Evolutionary conservation across 2,113 vertebrate genomes (phyloP), one percentile per base, ranked within the genome.

Genomic region (Colinus virginianus): DNA sequence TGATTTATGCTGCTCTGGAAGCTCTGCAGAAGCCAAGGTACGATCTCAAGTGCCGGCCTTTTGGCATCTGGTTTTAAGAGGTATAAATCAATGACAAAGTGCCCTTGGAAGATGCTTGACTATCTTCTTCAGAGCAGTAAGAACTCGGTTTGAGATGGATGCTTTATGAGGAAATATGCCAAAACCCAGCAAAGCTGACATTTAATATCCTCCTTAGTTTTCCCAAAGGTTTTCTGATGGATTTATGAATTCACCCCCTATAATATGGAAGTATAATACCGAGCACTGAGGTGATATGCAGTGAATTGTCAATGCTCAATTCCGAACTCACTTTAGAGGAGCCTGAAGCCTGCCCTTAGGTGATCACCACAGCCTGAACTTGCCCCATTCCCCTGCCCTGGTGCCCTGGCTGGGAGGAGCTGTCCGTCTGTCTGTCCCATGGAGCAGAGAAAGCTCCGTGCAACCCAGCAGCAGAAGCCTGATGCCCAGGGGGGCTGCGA

Each of bases 141-240:
- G 79, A 74, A 40, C 78, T 70, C 3, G 1, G 9, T 40, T 49
- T 72, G 59, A 87, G 84, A 40, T 38, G 38, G 67, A 59, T 88
- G 67, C 63, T 93, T 78, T 26, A 9, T 17, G 61, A 76, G 75
- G 75, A 79, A 71, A 51, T 58, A 55, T 3, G 12, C 78, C 58
- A 30, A 59, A 71, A 51, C 49, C 59, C 46, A 30, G 68, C 58
- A 45, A 63, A 83, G 62, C 4, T 79, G 87, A 36, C 80, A 23
- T 77, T 67, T 76, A 78, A 85, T 77, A 84, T 58, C 88, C 84
- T 14, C 11, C 75, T 45, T 88, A 19, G 53, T 78, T 83, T 95
- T 42, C 82, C 87, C 63, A 22, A 18, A 34, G 77, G 32, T 62
- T 76, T 88, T 68, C 77, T 77, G 80, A 61, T 49, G 88, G 76